Percentiles rank a stretch among this genome's conserved stretches.
Evolutionary conservation across 2,113 vertebrate genomes (phyloP).

Genomic region (Hystrix cristata): DNA sequence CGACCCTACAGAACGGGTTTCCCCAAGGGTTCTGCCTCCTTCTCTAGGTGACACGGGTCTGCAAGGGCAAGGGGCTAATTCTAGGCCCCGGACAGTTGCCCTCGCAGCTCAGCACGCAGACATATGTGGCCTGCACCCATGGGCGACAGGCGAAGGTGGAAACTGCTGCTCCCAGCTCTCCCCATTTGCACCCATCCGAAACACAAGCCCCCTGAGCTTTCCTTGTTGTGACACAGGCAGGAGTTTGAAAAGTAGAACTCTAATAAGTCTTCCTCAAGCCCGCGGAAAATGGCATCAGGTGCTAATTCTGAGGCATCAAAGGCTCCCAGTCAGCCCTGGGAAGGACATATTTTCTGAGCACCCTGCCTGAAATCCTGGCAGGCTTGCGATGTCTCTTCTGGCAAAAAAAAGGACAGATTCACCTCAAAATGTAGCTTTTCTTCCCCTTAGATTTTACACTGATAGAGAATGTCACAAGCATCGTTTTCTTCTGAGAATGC

Average conservation of each 20-base stretch:
- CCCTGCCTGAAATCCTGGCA: not conserved
- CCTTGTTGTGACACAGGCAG: not conserved
- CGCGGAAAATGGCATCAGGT: not conserved
- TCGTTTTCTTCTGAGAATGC: not conserved
- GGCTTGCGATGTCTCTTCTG: not conserved
- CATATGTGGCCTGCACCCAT: fast-evolving
- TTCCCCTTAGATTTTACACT: not conserved
- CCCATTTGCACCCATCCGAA: not conserved
- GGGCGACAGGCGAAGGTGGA: fast-evolving
- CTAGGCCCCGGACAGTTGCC: not conserved
- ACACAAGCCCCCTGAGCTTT: not conserved
- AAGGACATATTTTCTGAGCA: not conserved
- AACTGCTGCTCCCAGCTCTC: not conserved
- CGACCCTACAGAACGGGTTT: no score
- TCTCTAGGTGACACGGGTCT: not conserved
- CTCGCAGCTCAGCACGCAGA: no score
- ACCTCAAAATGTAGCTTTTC: not conserved
- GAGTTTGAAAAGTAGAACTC: not conserved
- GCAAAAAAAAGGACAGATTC: not conserved
- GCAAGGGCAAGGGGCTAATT: not conserved
- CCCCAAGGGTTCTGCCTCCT: not conserved
- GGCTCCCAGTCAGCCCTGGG: not conserved
- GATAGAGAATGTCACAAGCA: not conserved
- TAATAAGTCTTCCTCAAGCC: not conserved
- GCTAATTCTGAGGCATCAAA: not conserved